phyloP scores from a whole-genome alignment of 2,113 vertebrate genomes.

The Acanthisitta chloris region DNA sequence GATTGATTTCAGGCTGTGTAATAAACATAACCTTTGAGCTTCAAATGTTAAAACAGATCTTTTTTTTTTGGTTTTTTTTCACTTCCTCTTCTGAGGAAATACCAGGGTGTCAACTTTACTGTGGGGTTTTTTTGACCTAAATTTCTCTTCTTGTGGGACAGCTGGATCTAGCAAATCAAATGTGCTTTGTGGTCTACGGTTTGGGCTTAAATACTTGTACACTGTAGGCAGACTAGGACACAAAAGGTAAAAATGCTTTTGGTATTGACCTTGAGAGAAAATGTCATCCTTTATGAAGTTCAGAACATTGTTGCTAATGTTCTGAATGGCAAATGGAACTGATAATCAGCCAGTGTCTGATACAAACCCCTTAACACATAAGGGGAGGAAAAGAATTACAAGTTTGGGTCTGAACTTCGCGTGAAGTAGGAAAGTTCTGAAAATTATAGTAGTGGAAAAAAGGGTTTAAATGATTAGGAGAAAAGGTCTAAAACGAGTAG shows the following conservation, averaged over 20 bases:
- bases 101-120: not conserved
- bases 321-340: not conserved
- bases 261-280: not conserved
- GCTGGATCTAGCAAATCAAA: not conserved
- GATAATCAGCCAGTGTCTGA: not conserved
- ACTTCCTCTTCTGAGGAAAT: not conserved
- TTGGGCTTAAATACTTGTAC: not conserved
- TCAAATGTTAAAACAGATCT: not conserved
- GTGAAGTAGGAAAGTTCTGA: not conserved
- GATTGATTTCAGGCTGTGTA: not conserved
- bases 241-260: not conserved
- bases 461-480: not conserved
- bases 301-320: not conserved
- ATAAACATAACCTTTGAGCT: not conserved
- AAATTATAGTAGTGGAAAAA: not conserved
- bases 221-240: not conserved
- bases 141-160: not conserved
- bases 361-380: not conserved
- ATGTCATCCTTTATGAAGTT: not conserved
- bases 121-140: not conserved
- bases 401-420: not conserved
- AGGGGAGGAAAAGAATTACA: not conserved
- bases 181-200: not conserved
- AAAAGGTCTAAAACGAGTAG: too few relatives aligned
- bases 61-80: not conserved